phyloP scores from a whole-genome alignment of 2,113 vertebrate species.

The Heterotis niloticus region DNA sequence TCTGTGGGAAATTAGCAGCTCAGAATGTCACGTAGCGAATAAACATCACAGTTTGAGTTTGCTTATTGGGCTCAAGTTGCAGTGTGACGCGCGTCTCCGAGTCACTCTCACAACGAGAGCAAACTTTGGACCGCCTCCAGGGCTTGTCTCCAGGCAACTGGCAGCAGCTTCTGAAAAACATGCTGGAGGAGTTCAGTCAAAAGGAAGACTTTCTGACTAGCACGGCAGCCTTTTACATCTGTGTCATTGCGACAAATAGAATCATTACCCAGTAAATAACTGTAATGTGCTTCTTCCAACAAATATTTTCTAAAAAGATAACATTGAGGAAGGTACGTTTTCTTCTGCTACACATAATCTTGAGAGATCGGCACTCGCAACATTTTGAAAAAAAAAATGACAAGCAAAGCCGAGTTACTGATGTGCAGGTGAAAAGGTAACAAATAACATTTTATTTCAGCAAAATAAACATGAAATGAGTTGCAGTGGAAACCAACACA shows the following conservation, averaged over 20 bases:
- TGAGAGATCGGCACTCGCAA: not conserved
- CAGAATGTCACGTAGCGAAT: not conserved
- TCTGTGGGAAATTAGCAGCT: not conserved
- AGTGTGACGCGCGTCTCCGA: not conserved
- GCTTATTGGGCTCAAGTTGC: too few relatives aligned
- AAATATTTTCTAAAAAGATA: not conserved
- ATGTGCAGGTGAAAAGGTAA: not conserved
- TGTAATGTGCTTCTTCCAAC: not conserved
- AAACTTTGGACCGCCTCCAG: not conserved
- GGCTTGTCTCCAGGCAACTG: conserved; percentile 17
- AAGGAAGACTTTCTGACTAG: not conserved
- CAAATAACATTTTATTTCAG: not conserved
- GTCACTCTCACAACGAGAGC: not conserved
- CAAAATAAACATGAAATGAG: too few relatives aligned
- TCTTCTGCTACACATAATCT: not conserved
- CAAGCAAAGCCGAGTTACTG: not conserved
- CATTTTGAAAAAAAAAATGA: not conserved
- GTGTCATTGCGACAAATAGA: not conserved
- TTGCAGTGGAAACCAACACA: not conserved
- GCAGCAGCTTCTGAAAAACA: not conserved
- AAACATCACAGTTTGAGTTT: not conserved
- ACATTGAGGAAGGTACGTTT: conserved; percentile 1
- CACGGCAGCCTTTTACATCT: conserved; percentile 8
- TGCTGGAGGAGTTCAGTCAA: conserved; percentile 10
- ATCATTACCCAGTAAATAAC: conserved; percentile 12